Evolutionary conservation across 2,113 vertebrate genomes (phyloP), one percentile per base, ranked within the genome.

Genomic region (Sakesphorus luctuosus): DNA sequence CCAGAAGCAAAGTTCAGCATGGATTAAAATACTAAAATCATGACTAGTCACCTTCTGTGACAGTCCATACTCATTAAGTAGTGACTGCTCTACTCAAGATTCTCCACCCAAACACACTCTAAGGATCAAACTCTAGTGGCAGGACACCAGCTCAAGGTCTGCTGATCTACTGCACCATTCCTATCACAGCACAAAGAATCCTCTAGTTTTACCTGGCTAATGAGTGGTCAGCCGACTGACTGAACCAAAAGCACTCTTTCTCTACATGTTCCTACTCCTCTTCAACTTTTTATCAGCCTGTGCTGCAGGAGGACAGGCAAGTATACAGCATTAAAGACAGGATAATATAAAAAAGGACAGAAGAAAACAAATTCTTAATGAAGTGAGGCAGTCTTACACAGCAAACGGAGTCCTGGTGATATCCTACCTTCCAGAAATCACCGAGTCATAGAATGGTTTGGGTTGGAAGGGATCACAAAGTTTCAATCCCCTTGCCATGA

Each of bases 181-280:
- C 5, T 18, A 0, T 0, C 9, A 9, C 5, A 36, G 43, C 36
- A 78, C 31, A 73, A 75, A 63, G 18, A 63, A 85, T 43, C 28
- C 10, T 56, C 31, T 25, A 13, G 7, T 73, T 67, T 31, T 83
- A 76, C 11, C 40, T 43, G 18, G 11, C 2, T 49, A 26, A 40
- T 3, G 8, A 0, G 1, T 24, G 9, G 21, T 49, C 31, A 84
- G 35, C 13, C 26, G 19, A 62, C 4, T 28, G 7, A 24, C 0
- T 52, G 31, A 65, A 44, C 9, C 24, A 62, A 59, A 84, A 59
- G 4, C 14, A 25, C 5, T 31, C 16, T 44, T 75, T 44, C 28
- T 82, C 58, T 58, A 33, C 5, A 11, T 1, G 4, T 0, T 3
- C 9, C 44, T 40, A 44, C 7, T 31, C 0, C 1, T n/a, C 53